phyloP scores from a whole-genome alignment of 2,888 invertebrate genomes.

The Luperina nickerlii region DNA sequence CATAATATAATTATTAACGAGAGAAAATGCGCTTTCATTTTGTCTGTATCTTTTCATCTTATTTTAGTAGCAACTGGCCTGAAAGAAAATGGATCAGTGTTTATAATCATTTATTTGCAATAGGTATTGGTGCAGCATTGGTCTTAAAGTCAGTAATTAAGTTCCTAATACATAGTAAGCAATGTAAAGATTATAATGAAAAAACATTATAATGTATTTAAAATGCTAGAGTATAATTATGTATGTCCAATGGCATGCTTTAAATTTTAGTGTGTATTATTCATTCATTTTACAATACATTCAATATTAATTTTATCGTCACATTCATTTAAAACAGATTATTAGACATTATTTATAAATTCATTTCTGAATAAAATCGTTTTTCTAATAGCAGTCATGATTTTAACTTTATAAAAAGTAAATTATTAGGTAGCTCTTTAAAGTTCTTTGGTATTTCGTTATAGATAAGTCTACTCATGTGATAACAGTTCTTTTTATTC shows the following conservation, averaged over 20 bases:
- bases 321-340: not conserved
- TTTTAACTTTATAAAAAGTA: not conserved
- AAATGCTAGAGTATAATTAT: not conserved
- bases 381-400: too few relatives aligned
- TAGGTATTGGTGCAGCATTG: too few relatives aligned
- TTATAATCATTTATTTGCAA: not conserved
- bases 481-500: not conserved
- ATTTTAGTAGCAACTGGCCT: slow-evolving; percentile 1
- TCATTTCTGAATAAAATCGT: too few relatives aligned
- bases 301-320: too few relatives aligned
- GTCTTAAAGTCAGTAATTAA: too few relatives aligned
- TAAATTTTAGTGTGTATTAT: not conserved
- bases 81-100: not conserved
- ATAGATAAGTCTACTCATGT: not conserved
- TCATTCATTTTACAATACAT: not conserved
- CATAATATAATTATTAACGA: not conserved
- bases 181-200: too few relatives aligned
- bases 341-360: not conserved
- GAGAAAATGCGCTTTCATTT: slow-evolving; percentile 11
- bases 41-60: slow-evolving; percentile 7
- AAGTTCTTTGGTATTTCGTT: not conserved
- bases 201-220: too few relatives aligned
- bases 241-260: too few relatives aligned
- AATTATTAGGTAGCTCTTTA: not conserved
- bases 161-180: not conserved